Evolutionary conservation across 1,140 invertebrate species (phyloP).

Genomic region (Panagrolaimus sp.): DNA sequence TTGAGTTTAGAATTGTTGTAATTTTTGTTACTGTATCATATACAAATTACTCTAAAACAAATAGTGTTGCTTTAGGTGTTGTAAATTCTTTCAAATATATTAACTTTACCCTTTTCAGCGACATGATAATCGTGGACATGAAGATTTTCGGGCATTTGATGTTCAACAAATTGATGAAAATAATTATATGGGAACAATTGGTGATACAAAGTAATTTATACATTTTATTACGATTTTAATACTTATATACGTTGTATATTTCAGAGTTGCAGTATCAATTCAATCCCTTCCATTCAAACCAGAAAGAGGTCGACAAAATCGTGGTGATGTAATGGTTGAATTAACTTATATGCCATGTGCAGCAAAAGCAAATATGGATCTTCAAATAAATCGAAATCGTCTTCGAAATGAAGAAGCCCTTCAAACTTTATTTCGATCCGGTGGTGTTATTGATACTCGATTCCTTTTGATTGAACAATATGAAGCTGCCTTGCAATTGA

Average conservation of each 20-base stretch:
- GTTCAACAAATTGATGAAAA: conserved; percentile 6
- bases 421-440: not conserved
- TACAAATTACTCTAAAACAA: too few species aligned
- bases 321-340: not conserved
- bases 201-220: not conserved
- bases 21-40: too few species aligned
- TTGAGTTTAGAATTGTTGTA: too few species aligned
- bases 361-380: not conserved
- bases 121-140: not conserved
- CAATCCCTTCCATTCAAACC: not conserved
- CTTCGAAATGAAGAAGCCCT: conserved; percentile 1
- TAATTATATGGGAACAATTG: not conserved
- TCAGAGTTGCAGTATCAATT: not conserved
- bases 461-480: conserved; percentile 15
- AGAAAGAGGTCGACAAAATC: not conserved
- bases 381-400: not conserved
- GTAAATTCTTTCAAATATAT: too few species aligned
- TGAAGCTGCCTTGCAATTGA: not conserved
- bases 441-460: not conserved
- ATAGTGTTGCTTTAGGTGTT: too few species aligned
- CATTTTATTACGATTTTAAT: too few species aligned
- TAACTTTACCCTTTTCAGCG: too few species aligned
- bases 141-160: not conserved
- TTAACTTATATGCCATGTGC: not conserved
- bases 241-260: too few species aligned